Evolutionary conservation across 2,797 vertebrate genomes (phyloP).

Genomic region (Chiloscyllium punctatum): DNA sequence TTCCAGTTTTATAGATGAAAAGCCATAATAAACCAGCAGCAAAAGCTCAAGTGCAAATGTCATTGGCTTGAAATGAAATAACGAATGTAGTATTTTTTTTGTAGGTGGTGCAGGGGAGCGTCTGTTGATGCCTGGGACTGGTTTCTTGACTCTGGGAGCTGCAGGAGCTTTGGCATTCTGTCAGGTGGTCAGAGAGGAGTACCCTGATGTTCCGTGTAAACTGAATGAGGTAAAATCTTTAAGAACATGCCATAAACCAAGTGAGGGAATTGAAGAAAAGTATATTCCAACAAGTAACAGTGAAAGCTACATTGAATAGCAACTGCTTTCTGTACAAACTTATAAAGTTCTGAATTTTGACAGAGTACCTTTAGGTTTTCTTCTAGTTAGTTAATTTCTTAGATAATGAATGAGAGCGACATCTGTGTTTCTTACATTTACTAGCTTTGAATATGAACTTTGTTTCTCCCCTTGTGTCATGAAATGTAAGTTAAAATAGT

Average conservation of each 20-base stretch:
- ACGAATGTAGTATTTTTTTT: constrained; percentile 11
- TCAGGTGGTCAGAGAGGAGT: constrained; percentile 68
- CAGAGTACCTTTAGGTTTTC: background rate
- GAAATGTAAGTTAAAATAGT: background rate
- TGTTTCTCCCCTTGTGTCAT: background rate
- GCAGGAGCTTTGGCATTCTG: constrained; percentile 70
- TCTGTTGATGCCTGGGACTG: constrained; percentile 71
- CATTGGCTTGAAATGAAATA: no score
- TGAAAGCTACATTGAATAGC: background rate
- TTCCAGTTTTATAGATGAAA: background rate
- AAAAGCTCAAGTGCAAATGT: background rate
- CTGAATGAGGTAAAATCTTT: constrained; percentile 58
- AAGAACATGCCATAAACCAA: background rate
- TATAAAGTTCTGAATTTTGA: background rate
- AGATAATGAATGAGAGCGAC: background rate
- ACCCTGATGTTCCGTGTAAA: constrained; percentile 66
- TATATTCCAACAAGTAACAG: background rate
- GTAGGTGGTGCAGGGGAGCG: constrained; percentile 71
- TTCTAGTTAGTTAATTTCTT: background rate
- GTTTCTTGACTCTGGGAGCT: constrained; percentile 71
- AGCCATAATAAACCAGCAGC: background rate
- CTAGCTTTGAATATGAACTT: background rate
- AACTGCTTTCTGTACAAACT: background rate
- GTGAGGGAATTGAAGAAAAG: background rate
- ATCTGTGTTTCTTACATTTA: background rate